A percentile compares a stretch with the other conserved stretches of the same genome.
These are phyloP conservation scores for Heptranchias perlo DNA, from an alignment of 2,113 vertebrate species.

Conservation along the genomic window DNA sequence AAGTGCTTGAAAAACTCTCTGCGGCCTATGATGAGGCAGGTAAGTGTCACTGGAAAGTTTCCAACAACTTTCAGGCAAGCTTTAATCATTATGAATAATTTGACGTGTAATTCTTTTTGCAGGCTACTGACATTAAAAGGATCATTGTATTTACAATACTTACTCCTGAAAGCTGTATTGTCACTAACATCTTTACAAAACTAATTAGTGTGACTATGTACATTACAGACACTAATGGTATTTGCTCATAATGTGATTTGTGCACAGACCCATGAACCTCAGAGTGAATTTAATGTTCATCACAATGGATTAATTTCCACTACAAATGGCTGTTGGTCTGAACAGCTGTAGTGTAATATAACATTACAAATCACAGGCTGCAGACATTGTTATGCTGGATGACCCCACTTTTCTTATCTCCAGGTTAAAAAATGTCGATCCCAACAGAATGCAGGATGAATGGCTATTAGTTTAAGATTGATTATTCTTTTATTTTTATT, in stretches of 20 bases:
- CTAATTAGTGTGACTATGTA: neutral
- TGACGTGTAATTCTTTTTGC: neutral
- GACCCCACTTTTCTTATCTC: neutral
- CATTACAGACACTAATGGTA: neutral
- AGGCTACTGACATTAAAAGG: neutral
- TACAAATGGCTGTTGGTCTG: neutral
- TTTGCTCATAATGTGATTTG: neutral
- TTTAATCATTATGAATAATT: conserved; percentile 21
- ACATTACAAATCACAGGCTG: neutral
- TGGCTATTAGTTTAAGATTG: neutral
- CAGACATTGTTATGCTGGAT: neutral
- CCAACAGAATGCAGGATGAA: neutral
- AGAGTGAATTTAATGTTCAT: neutral
- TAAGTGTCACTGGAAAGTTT: conserved; percentile 45
- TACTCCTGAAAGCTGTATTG: neutral
- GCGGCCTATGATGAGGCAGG: conserved; percentile 92
- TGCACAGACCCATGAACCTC: neutral
- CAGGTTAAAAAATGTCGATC: no score
- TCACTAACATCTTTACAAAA: neutral
- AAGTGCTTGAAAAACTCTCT: conserved; percentile 86
- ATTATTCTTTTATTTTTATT: neutral
- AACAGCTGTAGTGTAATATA: neutral
- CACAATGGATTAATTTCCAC: neutral
- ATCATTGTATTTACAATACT: neutral
- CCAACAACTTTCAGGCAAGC: neutral